Conservation (phyloP, 2,797 vertebrate genomes). For the Urophycis tenuis region DNA sequence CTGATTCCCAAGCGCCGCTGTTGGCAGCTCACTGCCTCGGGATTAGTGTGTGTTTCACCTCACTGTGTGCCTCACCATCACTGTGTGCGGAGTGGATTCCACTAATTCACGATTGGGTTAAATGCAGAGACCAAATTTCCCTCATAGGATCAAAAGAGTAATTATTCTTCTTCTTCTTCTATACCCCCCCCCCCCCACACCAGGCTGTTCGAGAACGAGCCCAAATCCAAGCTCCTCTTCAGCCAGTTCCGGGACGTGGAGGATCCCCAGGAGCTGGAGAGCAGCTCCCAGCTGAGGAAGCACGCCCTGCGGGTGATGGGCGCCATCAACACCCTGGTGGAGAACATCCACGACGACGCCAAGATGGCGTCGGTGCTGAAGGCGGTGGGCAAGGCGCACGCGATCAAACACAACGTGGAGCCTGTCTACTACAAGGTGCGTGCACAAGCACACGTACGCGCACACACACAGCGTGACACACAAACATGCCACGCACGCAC, state of each 20-base stretch:
- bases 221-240: slow-evolving; percentile 89
- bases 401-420: slow-evolving; percentile 89
- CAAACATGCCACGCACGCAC: not conserved
- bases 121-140: too few species aligned
- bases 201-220: slow-evolving; percentile 92
- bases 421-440: slow-evolving; percentile 91
- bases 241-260: slow-evolving; percentile 88
- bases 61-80: too few species aligned
- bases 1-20: too few species aligned
- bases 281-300: slow-evolving; percentile 80
- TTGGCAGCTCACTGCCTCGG: too few species aligned
- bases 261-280: slow-evolving; percentile 81
- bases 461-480: not conserved
- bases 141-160: too few species aligned
- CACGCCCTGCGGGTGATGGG: slow-evolving; percentile 84
- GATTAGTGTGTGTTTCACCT: too few species aligned
- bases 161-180: too few species aligned
- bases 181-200: slow-evolving; percentile 15
- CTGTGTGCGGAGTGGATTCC: too few species aligned
- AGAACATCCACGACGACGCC: slow-evolving; percentile 81
- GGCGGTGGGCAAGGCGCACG: slow-evolving; percentile 82
- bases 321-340: slow-evolving; percentile 84
- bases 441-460: slow-evolving; percentile 5
- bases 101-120: too few species aligned
- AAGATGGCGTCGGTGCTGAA: slow-evolving; percentile 79